Base-by-base conservation (phyloP, 2,888 invertebrate species). In the Disparrhopalites patrizii region DNA sequence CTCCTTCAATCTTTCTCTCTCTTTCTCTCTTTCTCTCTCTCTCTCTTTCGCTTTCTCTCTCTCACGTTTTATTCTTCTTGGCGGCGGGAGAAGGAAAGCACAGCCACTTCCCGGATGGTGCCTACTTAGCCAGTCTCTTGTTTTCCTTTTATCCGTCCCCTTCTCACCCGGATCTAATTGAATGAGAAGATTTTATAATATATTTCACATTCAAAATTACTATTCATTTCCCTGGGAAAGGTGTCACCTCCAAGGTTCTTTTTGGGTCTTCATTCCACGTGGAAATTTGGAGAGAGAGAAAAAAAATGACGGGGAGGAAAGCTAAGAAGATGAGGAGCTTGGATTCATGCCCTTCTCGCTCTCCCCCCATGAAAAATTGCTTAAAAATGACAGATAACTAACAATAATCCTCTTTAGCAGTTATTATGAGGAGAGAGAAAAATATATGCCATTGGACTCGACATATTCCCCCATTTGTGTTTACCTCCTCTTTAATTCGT, bases 161-260 rank as follows among this genome's bases (percentile, higher is more conserved):
- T 23, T 47, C 23, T 47, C 13, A 23, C 25, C n/a, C n/a, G 25
- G 47, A 23, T 47, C 47, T 47, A 47, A 47, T 47, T 47, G 47
- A 47, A 47, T 47, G 47, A 47, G 25, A 47, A 47, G 47, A 47
- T 47, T 47, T n/a, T n/a, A n/a, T n/a, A n/a, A n/a, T n/a, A n/a
- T n/a, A 47, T 47, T 47, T 47, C 25, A 40, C 18, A 47, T 47
- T 47, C 47, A 18, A 47, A 23, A 10, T 47, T 47, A n/a, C n/a
- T n/a, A 23, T 47, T 47, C 47, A 47, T 47, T 47, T 47, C 13
- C 23, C 15, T 5, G 10, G 3, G 47, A 47, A n/a, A n/a, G n/a
- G n/a, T n/a, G n/a, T n/a, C n/a, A n/a, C n/a, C n/a, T n/a, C n/a
- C n/a, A n/a, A 36, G 36, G 8, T 36, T 36, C 8, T 36, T 36